Conservation (phyloP, 2,888 invertebrate genomes). For the Brachynemurus nebulosus region DNA sequence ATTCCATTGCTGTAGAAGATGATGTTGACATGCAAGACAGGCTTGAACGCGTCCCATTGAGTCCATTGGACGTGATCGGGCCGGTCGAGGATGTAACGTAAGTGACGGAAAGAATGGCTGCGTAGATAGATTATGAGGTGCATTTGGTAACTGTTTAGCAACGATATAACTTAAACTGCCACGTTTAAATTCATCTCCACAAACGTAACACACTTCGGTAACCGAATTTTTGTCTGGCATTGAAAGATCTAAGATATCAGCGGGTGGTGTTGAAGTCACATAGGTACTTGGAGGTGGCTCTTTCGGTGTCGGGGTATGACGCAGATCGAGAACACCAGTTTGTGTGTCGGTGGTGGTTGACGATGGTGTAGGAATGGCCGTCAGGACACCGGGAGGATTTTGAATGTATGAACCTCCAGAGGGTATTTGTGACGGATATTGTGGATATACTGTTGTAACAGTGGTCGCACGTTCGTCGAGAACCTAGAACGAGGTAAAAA, state of each 20-base stretch:
- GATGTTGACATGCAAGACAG: slow-evolving; percentile 72
- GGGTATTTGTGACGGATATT: slow-evolving; percentile 4
- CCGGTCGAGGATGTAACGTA: slow-evolving; percentile 71
- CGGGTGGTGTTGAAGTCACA: slow-evolving; percentile 39
- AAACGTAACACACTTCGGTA: slow-evolving; percentile 81
- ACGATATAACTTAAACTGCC: slow-evolving; percentile 62
- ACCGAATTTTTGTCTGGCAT: slow-evolving; percentile 88
- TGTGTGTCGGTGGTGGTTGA: slow-evolving; percentile 10
- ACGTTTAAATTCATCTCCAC: slow-evolving; percentile 75
- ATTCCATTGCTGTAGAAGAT: slow-evolving; percentile 80
- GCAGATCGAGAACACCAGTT: slow-evolving; percentile 37
- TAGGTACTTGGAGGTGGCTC: neutral
- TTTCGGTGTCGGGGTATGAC: slow-evolving; percentile 33
- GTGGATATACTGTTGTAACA: slow-evolving; percentile 1
- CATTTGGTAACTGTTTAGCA: slow-evolving; percentile 38
- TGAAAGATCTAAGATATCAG: slow-evolving; percentile 75
- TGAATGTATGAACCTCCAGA: slow-evolving; percentile 16
- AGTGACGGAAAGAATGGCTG: slow-evolving; percentile 57
- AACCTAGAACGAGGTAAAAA: too few relatives aligned
- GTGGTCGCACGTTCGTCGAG: too few relatives aligned
- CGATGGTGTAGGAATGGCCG: slow-evolving; percentile 22
- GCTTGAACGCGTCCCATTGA: slow-evolving; percentile 63
- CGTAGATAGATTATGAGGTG: slow-evolving; percentile 25
- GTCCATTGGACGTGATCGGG: slow-evolving; percentile 76
- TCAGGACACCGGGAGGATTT: slow-evolving; percentile 23